Base-by-base conservation (phyloP, 2,888 invertebrate genomes). In the Lycaena phlaeas region DNA sequence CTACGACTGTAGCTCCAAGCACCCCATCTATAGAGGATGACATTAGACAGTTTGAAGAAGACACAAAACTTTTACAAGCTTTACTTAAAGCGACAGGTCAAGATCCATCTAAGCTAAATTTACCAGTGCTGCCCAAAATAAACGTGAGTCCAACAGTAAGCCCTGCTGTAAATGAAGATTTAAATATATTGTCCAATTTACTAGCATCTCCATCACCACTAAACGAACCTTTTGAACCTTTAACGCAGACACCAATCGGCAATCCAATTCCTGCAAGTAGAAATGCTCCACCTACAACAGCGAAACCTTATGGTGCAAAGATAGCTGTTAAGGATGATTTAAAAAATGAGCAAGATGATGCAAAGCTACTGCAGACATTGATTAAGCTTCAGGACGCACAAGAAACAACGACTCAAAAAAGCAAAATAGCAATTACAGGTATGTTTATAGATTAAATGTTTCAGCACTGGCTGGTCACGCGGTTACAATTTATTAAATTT, bases 41-140 rank as follows among this genome's bases (percentile, higher is more conserved):
- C 53, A 72, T 85, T 36, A 76, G 68, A 61, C 81, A 81, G 48
- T 84, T 84, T 43, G 73, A 85, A 61, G 73, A 84, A 64, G 85
- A 86, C 51, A 73, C 84, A 41, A 77, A 79, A 56, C 61, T 85
- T 27, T 60, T 82, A 44, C 69, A 86, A 64, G 84, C 81, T 27
- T 61, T 82, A 28, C 58, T 84, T 43, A 78, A 84, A 53, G 81
- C 81, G 3, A 82, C 79, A 3, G 79, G 79, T 45, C 77, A 84
- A 63, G 76, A 84, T 46, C 81, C 84, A 41, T 71, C 85, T 3
- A 66, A 76, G 59, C 71, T 79, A 49, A 79, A 82, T 52, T 64
- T 85, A 54, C 84, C 84, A 5, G 72, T 74, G 55, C 57, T 79
- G 43, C 53, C 68, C 45, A 64, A 50, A 42, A 53, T 57, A 25